Conservation (phyloP, 2,888 invertebrate genomes). For the Malachius bipustulatus region DNA sequence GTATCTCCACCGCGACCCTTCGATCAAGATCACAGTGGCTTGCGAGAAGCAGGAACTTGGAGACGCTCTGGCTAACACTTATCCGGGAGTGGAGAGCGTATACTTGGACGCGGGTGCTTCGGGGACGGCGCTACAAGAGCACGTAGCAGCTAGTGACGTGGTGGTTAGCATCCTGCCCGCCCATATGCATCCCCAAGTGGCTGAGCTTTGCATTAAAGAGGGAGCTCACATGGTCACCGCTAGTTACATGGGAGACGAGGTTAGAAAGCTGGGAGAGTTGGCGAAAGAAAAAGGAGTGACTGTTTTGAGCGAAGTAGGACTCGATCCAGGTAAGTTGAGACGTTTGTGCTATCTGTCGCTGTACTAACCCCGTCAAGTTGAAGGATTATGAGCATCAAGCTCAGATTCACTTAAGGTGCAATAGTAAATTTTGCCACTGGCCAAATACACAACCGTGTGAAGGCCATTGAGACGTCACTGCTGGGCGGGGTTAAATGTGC, state of each 20-base stretch:
- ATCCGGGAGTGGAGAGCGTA: slow-evolving; percentile 65
- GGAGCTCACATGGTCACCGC: slow-evolving; percentile 92
- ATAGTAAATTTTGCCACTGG: no score
- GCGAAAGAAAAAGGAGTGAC: slow-evolving; percentile 85
- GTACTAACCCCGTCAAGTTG: no score
- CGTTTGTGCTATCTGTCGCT: no score
- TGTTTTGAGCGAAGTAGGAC: slow-evolving; percentile 89
- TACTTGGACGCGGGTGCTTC: slow-evolving; percentile 66
- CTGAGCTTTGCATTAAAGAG: slow-evolving; percentile 75
- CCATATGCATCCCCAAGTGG: slow-evolving; percentile 73
- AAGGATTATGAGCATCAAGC: no score
- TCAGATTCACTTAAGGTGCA: no score
- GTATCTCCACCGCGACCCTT: slow-evolving; percentile 74
- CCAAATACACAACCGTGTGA: no score
- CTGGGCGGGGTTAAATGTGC: no score
- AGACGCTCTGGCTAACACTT: slow-evolving; percentile 65
- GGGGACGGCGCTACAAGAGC: slow-evolving; percentile 52
- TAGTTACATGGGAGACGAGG: slow-evolving; percentile 81
- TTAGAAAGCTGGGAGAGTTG: slow-evolving; percentile 62
- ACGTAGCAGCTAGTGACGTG: slow-evolving; percentile 63
- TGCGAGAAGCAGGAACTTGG: slow-evolving; percentile 69
- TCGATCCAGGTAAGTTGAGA: slow-evolving; percentile 74
- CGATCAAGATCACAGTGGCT: slow-evolving; percentile 65
- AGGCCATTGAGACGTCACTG: no score
- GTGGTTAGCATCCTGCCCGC: slow-evolving; percentile 87